Percentiles rank a stretch among this genome's conserved stretches.
These are phyloP conservation scores for Branchinecta sandiegonensis DNA, from an alignment of 2,888 invertebrate species.

Conservation along the genomic window DNA sequence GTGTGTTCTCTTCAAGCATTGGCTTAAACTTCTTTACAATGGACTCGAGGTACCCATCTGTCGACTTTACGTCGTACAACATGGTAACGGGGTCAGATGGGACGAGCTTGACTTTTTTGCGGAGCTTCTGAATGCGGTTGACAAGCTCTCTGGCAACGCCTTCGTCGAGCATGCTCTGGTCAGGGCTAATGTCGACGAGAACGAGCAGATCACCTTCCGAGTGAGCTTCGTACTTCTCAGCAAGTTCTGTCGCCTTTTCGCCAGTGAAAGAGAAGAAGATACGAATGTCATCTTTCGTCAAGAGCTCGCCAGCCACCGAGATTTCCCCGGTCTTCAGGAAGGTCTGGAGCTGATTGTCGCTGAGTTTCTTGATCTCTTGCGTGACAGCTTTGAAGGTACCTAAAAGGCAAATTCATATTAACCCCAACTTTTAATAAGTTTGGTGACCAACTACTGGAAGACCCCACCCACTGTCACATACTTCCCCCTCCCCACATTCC, in stretches of 20 bases:
- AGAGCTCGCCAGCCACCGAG: constrained; percentile 51
- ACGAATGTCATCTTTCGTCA: constrained; percentile 55
- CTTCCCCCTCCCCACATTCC: no score
- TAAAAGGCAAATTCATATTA: no score
- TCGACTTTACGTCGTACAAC: constrained; percentile 50
- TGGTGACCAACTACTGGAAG: no score
- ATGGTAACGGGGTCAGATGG: constrained; percentile 79
- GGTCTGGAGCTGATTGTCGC: constrained; percentile 60
- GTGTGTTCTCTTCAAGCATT: constrained; percentile 13
- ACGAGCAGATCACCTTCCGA: constrained; percentile 79
- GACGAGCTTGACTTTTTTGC: constrained; percentile 84
- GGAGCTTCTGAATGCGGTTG: constrained; percentile 84
- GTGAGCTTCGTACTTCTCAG: constrained; percentile 70
- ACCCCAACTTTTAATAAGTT: no score
- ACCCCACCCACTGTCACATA: no score
- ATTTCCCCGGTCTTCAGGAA: constrained; percentile 55
- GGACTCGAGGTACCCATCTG: constrained; percentile 43
- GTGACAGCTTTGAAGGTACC: constrained; percentile 61
- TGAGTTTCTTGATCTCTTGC: constrained; percentile 58
- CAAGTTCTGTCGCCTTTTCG: constrained; percentile 43
- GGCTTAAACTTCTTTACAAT: constrained; percentile 13
- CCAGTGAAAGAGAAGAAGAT: constrained; percentile 60
- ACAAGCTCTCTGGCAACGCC: constrained; percentile 89
- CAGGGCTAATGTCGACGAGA: constrained; percentile 72
- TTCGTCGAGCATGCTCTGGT: constrained; percentile 73